These are phyloP conservation scores for Drosophila testacea DNA, from an alignment of 2,888 invertebrate species.

Conservation along the genomic window DNA sequence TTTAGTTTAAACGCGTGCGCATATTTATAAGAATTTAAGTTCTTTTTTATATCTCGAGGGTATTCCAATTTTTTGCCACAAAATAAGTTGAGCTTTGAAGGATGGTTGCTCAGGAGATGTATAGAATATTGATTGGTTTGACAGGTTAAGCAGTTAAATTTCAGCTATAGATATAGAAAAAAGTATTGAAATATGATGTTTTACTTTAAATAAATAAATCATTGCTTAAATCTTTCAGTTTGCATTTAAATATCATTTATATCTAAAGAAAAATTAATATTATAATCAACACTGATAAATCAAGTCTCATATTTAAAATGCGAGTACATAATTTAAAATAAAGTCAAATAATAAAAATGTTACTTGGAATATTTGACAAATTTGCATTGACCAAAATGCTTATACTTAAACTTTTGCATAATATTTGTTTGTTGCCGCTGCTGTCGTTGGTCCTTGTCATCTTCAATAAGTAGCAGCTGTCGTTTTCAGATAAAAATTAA, in stretches of 20 bases:
- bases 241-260: no score
- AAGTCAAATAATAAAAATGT: no score
- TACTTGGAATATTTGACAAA: background rate
- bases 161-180: background rate
- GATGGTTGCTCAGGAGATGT: background rate
- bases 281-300: no score
- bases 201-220: background rate
- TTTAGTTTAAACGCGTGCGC: slow-evolving; percentile 40
- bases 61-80: background rate
- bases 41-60: background rate
- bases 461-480: slow-evolving; percentile 59
- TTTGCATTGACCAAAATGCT: background rate
- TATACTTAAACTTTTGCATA: slow-evolving; percentile 12
- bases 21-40: slow-evolving; percentile 14
- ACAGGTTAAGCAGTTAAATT: background rate
- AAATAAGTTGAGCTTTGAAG: background rate
- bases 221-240: background rate
- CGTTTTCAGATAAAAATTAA: slow-evolving; percentile 72
- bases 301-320: no score
- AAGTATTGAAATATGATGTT: background rate
- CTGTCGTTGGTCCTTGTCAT: slow-evolving; percentile 16
- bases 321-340: no score
- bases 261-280: no score
- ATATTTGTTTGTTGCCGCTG: slow-evolving; percentile 9
- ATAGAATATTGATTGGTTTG: background rate